A percentile compares a stretch with the other conserved stretches of the same genome.
These are phyloP conservation scores for Microctenopoma steveboyesi DNA, from an alignment of 2,797 vertebrate genomes.

Conservation along the genomic window DNA sequence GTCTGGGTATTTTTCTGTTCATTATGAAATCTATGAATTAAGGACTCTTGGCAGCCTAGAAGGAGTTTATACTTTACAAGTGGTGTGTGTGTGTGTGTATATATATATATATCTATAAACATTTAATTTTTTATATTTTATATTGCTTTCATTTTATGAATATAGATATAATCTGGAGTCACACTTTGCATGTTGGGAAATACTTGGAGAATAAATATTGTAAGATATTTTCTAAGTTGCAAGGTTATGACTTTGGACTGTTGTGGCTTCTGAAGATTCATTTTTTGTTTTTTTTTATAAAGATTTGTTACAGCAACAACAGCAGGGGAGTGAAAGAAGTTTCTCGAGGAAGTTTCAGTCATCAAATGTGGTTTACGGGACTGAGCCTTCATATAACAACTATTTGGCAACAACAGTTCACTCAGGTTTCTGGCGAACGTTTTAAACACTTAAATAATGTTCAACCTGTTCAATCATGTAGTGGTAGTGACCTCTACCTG, in stretches of 20 bases:
- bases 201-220: too few species aligned
- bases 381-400: conserved; percentile 2
- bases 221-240: background rate
- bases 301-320: background rate
- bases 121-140: too few species aligned
- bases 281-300: background rate
- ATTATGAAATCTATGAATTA: background rate
- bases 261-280: background rate
- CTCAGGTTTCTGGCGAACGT: conserved; percentile 5
- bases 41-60: background rate
- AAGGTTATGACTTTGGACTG: background rate
- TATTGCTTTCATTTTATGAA: too few species aligned
- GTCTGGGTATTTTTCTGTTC: too few species aligned
- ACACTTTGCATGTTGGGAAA: too few species aligned
- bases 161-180: too few species aligned
- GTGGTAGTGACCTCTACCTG: conserved; percentile 39
- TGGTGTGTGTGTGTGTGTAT: too few species aligned
- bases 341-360: background rate
- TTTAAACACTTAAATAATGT: conserved; percentile 13
- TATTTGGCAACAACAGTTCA: background rate
- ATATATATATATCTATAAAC: too few species aligned
- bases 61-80: too few species aligned
- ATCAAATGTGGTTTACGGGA: background rate
- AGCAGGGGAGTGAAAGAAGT: background rate
- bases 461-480: background rate